A percentile compares a stretch with the other conserved stretches of the same genome.
These are phyloP conservation scores for Panorpa germanica DNA, from an alignment of 2,888 invertebrate species.

Conservation along the genomic window DNA sequence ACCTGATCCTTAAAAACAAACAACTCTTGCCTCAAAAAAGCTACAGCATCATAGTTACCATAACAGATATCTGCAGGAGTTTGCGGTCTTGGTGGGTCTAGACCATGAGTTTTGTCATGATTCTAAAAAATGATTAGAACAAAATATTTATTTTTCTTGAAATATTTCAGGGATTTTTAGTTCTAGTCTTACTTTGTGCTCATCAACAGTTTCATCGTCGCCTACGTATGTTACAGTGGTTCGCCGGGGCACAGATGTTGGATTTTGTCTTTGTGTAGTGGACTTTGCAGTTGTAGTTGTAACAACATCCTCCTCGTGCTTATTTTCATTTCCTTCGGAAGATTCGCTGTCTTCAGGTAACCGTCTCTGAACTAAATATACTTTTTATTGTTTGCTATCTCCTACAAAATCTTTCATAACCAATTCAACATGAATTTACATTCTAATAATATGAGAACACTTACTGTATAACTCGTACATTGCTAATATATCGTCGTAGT, in stretches of 20 bases:
- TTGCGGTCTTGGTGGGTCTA: constrained; percentile 1
- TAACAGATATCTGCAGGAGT: constrained; percentile 40
- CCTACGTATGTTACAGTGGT: constrained; percentile 22
- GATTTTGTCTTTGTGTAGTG: constrained; percentile 8
- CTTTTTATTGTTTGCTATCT: constrained; percentile 9
- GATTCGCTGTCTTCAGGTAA: constrained; percentile 15
- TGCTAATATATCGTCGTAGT: constrained; percentile 53
- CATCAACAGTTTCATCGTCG: constrained; percentile 27
- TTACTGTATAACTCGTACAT: constrained; percentile 58
- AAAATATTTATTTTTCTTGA: too few species aligned
- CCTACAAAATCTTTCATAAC: constrained; percentile 1
- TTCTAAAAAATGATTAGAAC: too few species aligned
- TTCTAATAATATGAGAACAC: constrained; percentile 18
- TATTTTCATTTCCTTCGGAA: constrained; percentile 7
- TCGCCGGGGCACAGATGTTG: constrained; percentile 6
- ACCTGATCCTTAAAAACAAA: constrained; percentile 38
- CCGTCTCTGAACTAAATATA: constrained; percentile 15
- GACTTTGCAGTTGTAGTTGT: constrained; percentile 5
- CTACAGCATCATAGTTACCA: constrained; percentile 47
- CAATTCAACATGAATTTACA: constrained; percentile 7
- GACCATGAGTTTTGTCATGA: too few species aligned
- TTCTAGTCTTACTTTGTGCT: constrained; percentile 19
- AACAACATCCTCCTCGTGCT: constrained; percentile 12
- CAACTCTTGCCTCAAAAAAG: constrained; percentile 35
- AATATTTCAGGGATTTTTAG: not conserved